phyloP scores from a whole-genome alignment of 2,113 vertebrate species.

The Meleagris gallopavo region DNA sequence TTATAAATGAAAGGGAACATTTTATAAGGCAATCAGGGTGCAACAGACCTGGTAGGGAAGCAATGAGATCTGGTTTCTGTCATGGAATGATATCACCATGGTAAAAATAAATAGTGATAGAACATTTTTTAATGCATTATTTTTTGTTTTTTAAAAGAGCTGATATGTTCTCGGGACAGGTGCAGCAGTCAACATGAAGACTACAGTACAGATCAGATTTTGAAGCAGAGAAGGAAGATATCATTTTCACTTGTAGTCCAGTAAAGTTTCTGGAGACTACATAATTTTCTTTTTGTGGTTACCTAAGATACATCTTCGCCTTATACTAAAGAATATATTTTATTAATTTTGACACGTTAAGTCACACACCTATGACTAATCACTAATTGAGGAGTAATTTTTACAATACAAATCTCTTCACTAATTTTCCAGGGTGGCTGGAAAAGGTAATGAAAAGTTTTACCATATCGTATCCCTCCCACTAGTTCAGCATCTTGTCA shows the following conservation, averaged over 20 bases:
- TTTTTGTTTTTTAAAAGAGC: not conserved
- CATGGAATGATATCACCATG: not conserved
- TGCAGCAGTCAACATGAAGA: not conserved
- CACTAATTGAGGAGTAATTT: not conserved
- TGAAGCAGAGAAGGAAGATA: not conserved
- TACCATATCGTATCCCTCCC: not conserved
- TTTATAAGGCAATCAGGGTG: fast-evolving
- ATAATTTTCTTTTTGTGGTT: not conserved
- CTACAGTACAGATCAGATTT: not conserved
- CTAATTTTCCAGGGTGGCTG: not conserved
- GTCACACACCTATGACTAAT: not conserved
- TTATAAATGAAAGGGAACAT: not conserved
- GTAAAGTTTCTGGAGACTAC: not conserved
- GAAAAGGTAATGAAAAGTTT: not conserved
- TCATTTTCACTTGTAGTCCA: not conserved
- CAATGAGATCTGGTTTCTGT: not conserved
- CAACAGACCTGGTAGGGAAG: not conserved
- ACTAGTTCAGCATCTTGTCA: not conserved
- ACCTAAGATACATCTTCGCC: not conserved
- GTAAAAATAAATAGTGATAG: not conserved
- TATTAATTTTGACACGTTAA: not conserved
- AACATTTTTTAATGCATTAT: not conserved
- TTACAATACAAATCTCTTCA: not conserved
- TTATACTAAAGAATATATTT: not conserved
- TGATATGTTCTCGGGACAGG: not conserved